Evolutionary conservation across 2,113 vertebrate genomes (phyloP).

Genomic region (Scartelaos histophorus): DNA sequence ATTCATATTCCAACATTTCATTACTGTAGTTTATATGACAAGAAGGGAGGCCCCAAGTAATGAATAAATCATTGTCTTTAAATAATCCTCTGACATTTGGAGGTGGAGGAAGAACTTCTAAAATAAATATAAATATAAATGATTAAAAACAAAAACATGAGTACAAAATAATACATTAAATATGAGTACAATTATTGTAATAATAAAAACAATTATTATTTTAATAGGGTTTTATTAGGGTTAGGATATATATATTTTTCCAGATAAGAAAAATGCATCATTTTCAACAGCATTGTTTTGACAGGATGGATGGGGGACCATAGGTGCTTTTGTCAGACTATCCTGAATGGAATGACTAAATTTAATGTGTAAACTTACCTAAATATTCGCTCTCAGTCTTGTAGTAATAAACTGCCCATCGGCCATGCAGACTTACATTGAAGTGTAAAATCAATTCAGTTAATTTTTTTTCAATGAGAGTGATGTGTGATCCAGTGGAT

Average conservation of each 20-base stretch:
- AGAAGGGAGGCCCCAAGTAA: constrained; percentile 42
- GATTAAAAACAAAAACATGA: neutral
- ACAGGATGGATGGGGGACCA: neutral
- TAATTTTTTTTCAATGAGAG: neutral
- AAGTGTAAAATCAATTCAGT: constrained; percentile 9
- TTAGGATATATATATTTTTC: no score
- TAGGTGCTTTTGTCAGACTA: no score
- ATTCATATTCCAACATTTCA: constrained; percentile 24
- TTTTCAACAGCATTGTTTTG: neutral
- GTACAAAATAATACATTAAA: no score
- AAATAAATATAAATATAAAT: constrained; percentile 14
- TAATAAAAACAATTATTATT: no score
- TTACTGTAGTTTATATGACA: fast-evolving
- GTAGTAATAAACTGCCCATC: constrained; percentile 20
- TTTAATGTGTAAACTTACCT: constrained; percentile 36
- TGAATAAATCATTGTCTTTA: constrained; percentile 18
- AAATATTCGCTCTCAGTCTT: fast-evolving
- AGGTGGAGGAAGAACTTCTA: constrained; percentile 54
- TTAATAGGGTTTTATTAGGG: no score
- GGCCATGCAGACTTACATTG: constrained; percentile 20
- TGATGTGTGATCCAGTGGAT: neutral
- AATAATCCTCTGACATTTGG: constrained; percentile 33
- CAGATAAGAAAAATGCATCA: no score
- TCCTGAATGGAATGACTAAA: no score
- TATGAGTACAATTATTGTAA: no score